Evolutionary conservation across 2,797 vertebrate species (phyloP), one percentile per base, ranked within the genome.

Genomic region (Poeciliopsis gracilis): DNA sequence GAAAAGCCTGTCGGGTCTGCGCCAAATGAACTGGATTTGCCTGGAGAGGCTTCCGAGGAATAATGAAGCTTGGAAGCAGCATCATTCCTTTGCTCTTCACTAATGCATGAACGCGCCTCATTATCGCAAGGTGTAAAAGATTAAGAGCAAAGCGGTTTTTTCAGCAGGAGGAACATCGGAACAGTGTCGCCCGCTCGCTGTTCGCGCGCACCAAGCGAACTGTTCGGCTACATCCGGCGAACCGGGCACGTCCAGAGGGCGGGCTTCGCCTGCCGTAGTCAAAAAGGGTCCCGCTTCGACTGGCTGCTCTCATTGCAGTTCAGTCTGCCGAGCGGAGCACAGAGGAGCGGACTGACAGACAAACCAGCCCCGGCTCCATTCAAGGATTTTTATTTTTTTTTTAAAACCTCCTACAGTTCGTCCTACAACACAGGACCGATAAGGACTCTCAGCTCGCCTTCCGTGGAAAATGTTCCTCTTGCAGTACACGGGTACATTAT

Each of bases 391-490:
- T n/a, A 92, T 93, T 82, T 49, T 61, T 93, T 28, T 66, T 36
- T 63, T 63, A 1, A 4, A 85, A 81, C 85, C 84, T 75, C 55
- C n/a, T 30, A 66, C 86, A 82, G 82, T 87, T 85, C 87, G 87
- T 84, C 87, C 91, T 87, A 23, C 84, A 82, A 84, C 90, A 82
- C 77, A 90, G 92, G 66, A 94, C 85, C 90, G 91, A 90, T 93
- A 63, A 43, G 75, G 71, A 82, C 41, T 33, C 91, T 80, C 87
- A 61, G 41, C 73, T 89, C 83, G 72, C 80, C 83, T 84, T 87
- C 78, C 77, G 78, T 90, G 94, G 92, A 96, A 94, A 90, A 97
- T 99, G 97, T 98, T 99, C 94, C 96, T 99, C 28, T 85, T 98
- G 94, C 97, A 97, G 91, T 97, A 97, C 38, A 89, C 97, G 97